phyloP scores from a whole-genome alignment of 2,113 vertebrate species.

The Corvus moneduloides region DNA sequence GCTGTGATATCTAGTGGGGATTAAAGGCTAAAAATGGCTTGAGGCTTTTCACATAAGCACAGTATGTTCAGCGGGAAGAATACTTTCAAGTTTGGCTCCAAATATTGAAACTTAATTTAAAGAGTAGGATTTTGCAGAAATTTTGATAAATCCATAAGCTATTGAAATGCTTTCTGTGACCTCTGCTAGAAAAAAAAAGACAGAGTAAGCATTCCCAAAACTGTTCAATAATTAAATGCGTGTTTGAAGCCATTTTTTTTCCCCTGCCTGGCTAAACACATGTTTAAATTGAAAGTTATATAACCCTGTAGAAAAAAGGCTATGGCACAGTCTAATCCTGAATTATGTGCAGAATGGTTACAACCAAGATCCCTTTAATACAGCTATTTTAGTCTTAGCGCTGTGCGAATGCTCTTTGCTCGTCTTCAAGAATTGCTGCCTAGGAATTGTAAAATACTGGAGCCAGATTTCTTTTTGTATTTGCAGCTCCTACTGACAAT shows the following conservation, averaged over 20 bases:
- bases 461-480: neutral
- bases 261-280: neutral
- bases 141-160: conserved; percentile 10
- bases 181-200: neutral
- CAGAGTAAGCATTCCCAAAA: neutral
- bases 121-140: conserved; percentile 30
- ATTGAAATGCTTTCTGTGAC: neutral
- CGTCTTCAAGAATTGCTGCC: neutral
- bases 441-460: neutral
- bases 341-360: neutral
- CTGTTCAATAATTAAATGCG: neutral
- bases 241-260: neutral
- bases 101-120: conserved; percentile 52
- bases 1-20: conserved; percentile 55
- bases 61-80: conserved; percentile 26
- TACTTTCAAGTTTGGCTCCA: conserved; percentile 43
- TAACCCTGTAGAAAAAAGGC: neutral
- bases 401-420: neutral
- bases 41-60: conserved; percentile 49
- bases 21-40: conserved; percentile 71
- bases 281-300: conserved; percentile 28
- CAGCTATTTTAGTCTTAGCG: neutral
- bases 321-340: neutral
- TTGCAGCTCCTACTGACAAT: neutral
- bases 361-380: conserved; percentile 10